A percentile compares a stretch with the other conserved stretches of the same genome.
phyloP scores from a whole-genome alignment of 2,888 invertebrate species.

The Aplocera efformata region DNA sequence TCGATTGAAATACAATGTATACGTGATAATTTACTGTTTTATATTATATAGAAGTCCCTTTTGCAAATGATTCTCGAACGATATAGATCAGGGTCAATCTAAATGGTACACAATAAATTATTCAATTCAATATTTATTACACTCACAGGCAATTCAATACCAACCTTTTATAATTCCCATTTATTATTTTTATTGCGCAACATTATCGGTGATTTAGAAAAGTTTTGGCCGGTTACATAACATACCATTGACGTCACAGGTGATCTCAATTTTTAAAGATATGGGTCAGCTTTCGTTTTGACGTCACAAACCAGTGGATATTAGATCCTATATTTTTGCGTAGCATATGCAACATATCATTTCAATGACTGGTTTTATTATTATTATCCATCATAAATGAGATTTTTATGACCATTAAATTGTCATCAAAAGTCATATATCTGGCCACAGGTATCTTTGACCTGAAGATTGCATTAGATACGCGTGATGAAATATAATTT shows the following conservation, averaged over 20 bases:
- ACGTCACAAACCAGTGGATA: slow-evolving; percentile 50
- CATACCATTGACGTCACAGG: slow-evolving; percentile 64
- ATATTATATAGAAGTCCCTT: neutral
- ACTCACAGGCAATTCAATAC: slow-evolving; percentile 25
- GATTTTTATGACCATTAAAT: slow-evolving; percentile 7
- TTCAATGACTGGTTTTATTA: slow-evolving; percentile 27
- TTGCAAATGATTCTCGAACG: neutral
- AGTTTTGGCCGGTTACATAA: slow-evolving; percentile 32
- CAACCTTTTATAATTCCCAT: slow-evolving; percentile 31
- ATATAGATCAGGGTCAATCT: slow-evolving; percentile 34
- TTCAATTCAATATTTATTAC: slow-evolving; percentile 21
- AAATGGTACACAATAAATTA: slow-evolving; percentile 28
- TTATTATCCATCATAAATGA: slow-evolving; percentile 9
- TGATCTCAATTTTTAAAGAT: slow-evolving; percentile 52
- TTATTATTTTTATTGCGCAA: slow-evolving; percentile 57
- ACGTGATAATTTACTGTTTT: too few relatives aligned
- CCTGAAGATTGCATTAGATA: neutral
- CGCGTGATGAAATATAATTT: neutral
- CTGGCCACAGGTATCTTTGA: slow-evolving; percentile 8
- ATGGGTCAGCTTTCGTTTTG: slow-evolving; percentile 65
- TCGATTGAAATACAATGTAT: too few relatives aligned
- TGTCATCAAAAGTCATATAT: slow-evolving; percentile 17
- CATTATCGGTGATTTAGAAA: slow-evolving; percentile 42
- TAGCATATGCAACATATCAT: slow-evolving; percentile 18
- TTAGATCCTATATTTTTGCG: slow-evolving; percentile 31